Conservation (phyloP, 2,797 vertebrate species). For the Pyrocephalus nanus region DNA sequence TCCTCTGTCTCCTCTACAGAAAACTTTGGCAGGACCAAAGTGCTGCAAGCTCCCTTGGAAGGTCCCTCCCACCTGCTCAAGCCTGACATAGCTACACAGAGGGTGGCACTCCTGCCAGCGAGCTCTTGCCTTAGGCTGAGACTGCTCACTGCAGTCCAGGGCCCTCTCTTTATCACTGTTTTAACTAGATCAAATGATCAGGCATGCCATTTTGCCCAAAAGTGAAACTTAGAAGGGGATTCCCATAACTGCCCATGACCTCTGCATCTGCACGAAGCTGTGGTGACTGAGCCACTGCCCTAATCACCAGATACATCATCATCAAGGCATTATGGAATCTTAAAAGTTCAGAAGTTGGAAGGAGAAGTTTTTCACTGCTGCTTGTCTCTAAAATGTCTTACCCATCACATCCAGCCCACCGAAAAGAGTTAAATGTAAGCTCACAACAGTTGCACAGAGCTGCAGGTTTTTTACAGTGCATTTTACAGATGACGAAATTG, state of each 20-base stretch:
- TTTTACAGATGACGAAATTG: background rate
- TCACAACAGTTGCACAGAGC: background rate
- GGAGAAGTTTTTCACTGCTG: background rate
- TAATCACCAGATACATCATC: background rate
- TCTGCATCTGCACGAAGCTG: background rate
- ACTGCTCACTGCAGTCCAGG: background rate
- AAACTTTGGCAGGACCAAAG: background rate
- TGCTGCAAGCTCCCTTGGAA: background rate
- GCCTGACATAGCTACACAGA: background rate
- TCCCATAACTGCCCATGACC: background rate
- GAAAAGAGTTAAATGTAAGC: background rate
- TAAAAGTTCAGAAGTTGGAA: background rate
- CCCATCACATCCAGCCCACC: background rate
- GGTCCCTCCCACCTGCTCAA: background rate
- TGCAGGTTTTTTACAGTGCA: background rate
- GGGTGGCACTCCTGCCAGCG: background rate
- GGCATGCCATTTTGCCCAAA: accelerated
- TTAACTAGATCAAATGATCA: background rate
- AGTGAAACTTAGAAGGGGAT: background rate
- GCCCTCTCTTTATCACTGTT: background rate
- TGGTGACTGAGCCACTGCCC: background rate
- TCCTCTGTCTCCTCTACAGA: background rate
- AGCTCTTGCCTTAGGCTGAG: background rate
- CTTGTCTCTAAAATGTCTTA: background rate
- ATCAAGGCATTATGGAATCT: accelerated